These are phyloP conservation scores for Drosophila busckii DNA, from an alignment of 1,140 invertebrate species.

Conservation along the genomic window DNA sequence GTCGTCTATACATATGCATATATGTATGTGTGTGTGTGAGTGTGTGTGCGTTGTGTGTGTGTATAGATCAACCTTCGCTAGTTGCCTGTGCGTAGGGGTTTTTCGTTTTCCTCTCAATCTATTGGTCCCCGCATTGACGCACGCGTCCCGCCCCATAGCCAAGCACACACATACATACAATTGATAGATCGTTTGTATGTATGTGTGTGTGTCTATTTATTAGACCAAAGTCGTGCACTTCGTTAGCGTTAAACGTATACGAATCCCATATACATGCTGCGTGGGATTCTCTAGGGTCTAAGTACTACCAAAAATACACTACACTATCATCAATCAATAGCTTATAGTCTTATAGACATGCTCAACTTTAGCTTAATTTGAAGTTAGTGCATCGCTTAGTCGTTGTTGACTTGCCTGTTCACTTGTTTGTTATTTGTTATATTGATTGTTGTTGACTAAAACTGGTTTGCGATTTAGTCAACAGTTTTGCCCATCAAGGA, in stretches of 20 bases:
- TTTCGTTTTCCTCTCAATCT: slow-evolving; percentile 41
- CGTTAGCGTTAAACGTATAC: slow-evolving; percentile 62
- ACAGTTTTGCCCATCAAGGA: slow-evolving; percentile 73
- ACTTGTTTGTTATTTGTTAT: slow-evolving; percentile 48
- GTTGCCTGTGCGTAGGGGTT: slow-evolving; percentile 62
- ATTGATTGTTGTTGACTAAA: slow-evolving; percentile 41
- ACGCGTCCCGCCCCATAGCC: background rate
- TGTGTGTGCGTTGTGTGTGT: slow-evolving; percentile 6
- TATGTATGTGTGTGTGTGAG: slow-evolving; percentile 5
- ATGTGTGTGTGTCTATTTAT: slow-evolving; percentile 44
- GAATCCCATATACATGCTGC: slow-evolving; percentile 51
- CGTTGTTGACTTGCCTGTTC: background rate
- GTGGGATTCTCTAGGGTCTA: slow-evolving; percentile 66
- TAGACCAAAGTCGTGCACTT: slow-evolving; percentile 74
- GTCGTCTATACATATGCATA: background rate
- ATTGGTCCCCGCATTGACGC: background rate
- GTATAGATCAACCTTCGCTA: slow-evolving; percentile 57
- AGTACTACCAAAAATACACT: no score
- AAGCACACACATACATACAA: no score
- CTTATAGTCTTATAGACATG: no score
- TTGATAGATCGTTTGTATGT: background rate
- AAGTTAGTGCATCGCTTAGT: background rate
- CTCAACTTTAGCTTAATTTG: no score
- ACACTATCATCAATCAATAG: no score
- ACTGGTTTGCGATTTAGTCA: slow-evolving; percentile 66